Percentiles rank a stretch among this genome's conserved stretches.
phyloP scores from a whole-genome alignment of 30 jellyfish, hydroid and myxozoan species.

The Aurelia aurita region DNA sequence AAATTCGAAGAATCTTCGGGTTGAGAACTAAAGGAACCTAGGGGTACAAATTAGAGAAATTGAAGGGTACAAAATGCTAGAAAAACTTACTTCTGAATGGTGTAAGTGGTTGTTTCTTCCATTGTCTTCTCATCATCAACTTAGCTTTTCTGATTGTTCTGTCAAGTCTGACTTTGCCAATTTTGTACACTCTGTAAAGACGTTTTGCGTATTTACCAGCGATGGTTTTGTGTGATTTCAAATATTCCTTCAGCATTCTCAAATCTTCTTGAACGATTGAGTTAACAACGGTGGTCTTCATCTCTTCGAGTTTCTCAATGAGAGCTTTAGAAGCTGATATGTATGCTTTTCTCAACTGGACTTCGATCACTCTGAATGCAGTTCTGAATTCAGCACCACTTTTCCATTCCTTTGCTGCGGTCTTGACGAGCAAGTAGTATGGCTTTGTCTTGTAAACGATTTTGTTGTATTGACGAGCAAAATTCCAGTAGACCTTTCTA shows the following conservation, averaged over 20 bases:
- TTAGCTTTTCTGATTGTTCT: conserved; percentile 32
- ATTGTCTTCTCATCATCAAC: conserved; percentile 29
- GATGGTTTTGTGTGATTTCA: conserved; percentile 44
- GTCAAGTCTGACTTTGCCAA: conserved; percentile 51
- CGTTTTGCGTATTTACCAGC: conserved; percentile 68
- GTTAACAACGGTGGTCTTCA: conserved; percentile 11
- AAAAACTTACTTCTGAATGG: conserved; percentile 67
- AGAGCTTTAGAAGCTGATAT: conserved; percentile 7
- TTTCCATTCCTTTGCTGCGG: conserved; percentile 59
- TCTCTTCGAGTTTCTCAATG: conserved; percentile 28
- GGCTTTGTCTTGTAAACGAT: conserved; percentile 56
- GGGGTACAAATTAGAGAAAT: too few species aligned
- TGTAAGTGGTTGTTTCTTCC: conserved; percentile 28
- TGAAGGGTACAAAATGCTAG: neutral
- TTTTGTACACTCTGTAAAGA: conserved; percentile 35
- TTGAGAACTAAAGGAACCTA: too few species aligned
- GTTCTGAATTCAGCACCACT: conserved; percentile 76
- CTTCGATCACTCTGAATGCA: conserved; percentile 73
- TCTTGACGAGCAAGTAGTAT: conserved; percentile 63
- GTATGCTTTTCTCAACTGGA: conserved; percentile 72
- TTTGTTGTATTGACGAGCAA: conserved; percentile 19
- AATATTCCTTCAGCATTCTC: conserved; percentile 44
- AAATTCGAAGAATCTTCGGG: too few species aligned
- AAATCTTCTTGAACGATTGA: conserved; percentile 54
- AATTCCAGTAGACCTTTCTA: neutral